Evolutionary conservation across 30 jellyfish, hydroid and myxozoan species (phyloP).

Genomic region (Hydractinia symbiolongicarpus): DNA sequence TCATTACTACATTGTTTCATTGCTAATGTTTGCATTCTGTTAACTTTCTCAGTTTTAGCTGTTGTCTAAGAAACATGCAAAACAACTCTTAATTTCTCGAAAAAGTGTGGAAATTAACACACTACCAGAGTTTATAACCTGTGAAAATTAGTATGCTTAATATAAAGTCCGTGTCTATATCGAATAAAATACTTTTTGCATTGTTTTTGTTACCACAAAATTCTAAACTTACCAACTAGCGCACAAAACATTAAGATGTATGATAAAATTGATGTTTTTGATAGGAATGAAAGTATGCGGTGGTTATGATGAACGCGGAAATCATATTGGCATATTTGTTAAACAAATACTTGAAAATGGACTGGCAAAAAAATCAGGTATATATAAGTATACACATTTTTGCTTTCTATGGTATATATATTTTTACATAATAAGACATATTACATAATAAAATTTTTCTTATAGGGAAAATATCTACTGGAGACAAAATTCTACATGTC

Average conservation of each 20-base stretch:
- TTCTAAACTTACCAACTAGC: background rate
- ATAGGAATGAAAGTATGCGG: constrained; percentile 87
- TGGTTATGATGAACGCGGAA: constrained; percentile 51
- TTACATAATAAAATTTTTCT: background rate
- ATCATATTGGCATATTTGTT: constrained; percentile 65
- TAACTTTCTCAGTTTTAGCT: no score
- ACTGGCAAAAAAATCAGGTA: constrained; percentile 67
- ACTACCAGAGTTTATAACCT: no score
- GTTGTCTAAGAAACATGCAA: no score
- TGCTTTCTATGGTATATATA: background rate
- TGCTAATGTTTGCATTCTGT: no score
- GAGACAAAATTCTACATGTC: constrained; percentile 55
- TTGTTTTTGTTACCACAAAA: background rate
- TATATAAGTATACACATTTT: background rate
- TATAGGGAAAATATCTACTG: constrained; percentile 54
- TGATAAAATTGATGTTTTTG: background rate
- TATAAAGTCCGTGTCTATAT: background rate
- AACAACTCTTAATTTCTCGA: no score
- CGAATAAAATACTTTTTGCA: background rate
- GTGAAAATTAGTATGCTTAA: no score
- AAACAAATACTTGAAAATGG: constrained; percentile 66
- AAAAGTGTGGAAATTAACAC: no score
- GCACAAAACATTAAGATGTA: background rate
- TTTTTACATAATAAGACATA: background rate
- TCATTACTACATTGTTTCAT: no score